Base-by-base conservation (phyloP, 2,113 vertebrate species). In the Bos javanicus region DNA sequence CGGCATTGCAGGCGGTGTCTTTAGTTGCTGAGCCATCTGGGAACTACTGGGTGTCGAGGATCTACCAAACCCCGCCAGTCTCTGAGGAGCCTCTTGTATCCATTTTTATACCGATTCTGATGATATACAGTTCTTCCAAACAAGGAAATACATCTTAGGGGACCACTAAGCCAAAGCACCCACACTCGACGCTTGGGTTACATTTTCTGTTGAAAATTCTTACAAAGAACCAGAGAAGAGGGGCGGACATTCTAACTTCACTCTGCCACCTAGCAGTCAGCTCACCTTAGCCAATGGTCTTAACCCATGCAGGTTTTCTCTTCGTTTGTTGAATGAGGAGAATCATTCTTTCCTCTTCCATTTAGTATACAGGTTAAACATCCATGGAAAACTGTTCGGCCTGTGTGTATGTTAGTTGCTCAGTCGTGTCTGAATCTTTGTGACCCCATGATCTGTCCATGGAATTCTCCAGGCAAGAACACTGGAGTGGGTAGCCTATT, bases 41-140 rank as follows among this genome's bases (percentile, higher is more conserved):
- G 36, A 76, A 33, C 54, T 14, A 0, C 67, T 85, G 94, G 28
- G 62, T 92, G 74, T 98, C 91, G 98, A 98, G 98, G 2, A 98
- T 98, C 98, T 97, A 98, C 95, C 57, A 50, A 54, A 0, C 52
- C 78, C 89, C 28, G 46, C 21, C 36, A 21, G 33, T 39, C 78
- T 83, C 82, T 80, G 50, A 17, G 93, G 28, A 92, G 36, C 33
- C 59, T 48, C 71, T 64, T 64, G 25, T 6, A 26, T 56, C 36
- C 25, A 7, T 56, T 76, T 92, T 91, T 80, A 46, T 23, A 91
- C 12, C 3, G 30, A 52, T 54, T 82, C n/a, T 52, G 14, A 46
- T 36, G 62, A 90, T 39, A 17, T 4, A 71, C 5, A 30, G 48
- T 83, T 95, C 33, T 87, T 80, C 67, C 39, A 59, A 93, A 62